Evolutionary conservation across 2,797 vertebrate genomes (phyloP).

Genomic region (Peromyscus melanophrys): DNA sequence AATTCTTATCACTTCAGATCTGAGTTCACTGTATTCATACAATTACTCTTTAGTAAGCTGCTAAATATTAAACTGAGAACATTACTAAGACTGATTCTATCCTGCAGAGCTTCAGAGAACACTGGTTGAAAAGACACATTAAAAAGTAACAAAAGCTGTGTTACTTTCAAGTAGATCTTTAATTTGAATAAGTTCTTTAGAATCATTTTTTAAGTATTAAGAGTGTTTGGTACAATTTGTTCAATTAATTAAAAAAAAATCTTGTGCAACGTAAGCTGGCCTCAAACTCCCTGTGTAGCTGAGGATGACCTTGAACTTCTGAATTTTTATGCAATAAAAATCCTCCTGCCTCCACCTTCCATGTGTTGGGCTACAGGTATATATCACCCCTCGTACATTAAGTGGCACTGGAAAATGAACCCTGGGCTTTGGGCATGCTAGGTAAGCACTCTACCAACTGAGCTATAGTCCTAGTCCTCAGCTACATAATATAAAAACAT

Average conservation of each 20-base stretch:
- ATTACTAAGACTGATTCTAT: conserved; percentile 15
- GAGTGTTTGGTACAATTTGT: not conserved
- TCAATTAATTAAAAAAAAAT: not conserved
- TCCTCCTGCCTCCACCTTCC: not conserved
- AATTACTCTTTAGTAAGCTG: not conserved
- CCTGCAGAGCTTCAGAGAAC: not conserved
- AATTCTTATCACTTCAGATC: not conserved
- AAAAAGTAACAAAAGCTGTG: not conserved
- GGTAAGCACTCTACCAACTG: not conserved
- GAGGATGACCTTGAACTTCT: not conserved
- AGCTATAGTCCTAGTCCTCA: not conserved
- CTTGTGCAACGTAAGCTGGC: not conserved
- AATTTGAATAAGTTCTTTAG: not conserved
- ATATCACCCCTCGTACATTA: too few relatives aligned
- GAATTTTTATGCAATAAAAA: not conserved
- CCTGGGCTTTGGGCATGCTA: not conserved
- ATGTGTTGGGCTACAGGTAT: not conserved
- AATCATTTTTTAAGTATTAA: not conserved
- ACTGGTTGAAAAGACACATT: not conserved
- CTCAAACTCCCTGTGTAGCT: not conserved
- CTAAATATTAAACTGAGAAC: conserved; percentile 17
- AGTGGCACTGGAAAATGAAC: not conserved
- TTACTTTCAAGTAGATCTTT: not conserved
- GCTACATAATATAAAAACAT: not conserved
- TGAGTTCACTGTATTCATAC: not conserved